These are phyloP conservation scores for Apomyelois bistriatella DNA, from an alignment of 2,888 invertebrate genomes.

Conservation along the genomic window DNA sequence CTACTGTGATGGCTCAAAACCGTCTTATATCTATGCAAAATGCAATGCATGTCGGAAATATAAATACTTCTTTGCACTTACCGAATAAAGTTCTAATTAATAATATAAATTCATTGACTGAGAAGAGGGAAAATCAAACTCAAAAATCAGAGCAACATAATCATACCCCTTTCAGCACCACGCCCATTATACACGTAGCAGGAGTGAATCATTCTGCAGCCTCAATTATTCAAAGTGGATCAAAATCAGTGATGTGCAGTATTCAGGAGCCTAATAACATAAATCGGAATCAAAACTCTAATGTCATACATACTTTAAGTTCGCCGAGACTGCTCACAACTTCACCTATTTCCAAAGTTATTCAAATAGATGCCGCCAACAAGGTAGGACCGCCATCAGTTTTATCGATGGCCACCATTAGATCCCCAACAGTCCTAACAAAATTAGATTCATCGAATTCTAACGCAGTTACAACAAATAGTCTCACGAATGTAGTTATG, in stretches of 20 bases:
- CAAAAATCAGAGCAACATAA: conserved; percentile 54
- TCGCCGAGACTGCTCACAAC: conserved; percentile 58
- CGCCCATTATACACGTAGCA: conserved; percentile 62
- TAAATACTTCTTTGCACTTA: conserved; percentile 55
- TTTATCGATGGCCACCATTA: conserved; percentile 58
- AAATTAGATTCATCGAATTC: conserved; percentile 52
- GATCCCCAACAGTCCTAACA: conserved; percentile 54
- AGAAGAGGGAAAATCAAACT: conserved; percentile 55
- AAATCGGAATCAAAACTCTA: conserved; percentile 51
- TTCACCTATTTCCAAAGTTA: conserved; percentile 49
- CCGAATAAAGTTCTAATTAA: conserved; percentile 63
- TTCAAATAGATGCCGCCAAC: conserved; percentile 55
- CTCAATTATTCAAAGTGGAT: conserved; percentile 55
- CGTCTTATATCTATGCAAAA: conserved; percentile 69
- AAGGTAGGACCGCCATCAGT: conserved; percentile 58
- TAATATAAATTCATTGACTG: conserved; percentile 48
- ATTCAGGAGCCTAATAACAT: conserved; percentile 49
- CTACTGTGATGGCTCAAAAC: conserved; percentile 69
- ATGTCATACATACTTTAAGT: conserved; percentile 64
- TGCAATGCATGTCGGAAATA: conserved; percentile 54
- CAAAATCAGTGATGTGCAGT: conserved; percentile 53
- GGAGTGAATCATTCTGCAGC: conserved; percentile 48
- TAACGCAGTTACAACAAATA: conserved; percentile 46
- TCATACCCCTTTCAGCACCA: conserved; percentile 44
- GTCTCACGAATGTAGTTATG: conserved; percentile 54